phyloP scores from a whole-genome alignment of 2,113 vertebrate genomes.

The Serinus canaria region DNA sequence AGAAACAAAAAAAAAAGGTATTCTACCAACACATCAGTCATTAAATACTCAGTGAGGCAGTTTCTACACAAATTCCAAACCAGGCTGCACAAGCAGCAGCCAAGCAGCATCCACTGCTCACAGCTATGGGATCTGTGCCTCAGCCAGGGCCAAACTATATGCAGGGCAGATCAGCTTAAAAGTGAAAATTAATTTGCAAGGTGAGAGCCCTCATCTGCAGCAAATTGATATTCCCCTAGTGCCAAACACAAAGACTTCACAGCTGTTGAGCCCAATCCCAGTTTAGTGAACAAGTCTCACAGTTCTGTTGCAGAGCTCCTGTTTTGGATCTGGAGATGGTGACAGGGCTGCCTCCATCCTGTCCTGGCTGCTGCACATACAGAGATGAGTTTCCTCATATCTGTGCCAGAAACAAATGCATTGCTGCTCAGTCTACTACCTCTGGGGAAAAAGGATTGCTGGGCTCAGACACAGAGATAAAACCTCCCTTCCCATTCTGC shows the following conservation, averaged over 20 bases:
- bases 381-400: not conserved
- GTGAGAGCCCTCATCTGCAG: conserved; percentile 33
- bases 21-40: conserved; percentile 10
- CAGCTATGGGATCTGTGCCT: not conserved
- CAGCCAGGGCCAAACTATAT: not conserved
- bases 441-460: not conserved
- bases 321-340: not conserved
- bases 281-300: conserved; percentile 6
- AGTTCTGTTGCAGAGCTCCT: fast-evolving
- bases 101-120: not conserved
- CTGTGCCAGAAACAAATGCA: not conserved
- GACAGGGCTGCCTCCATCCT: not conserved
- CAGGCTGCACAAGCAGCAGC: not conserved
- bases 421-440: not conserved
- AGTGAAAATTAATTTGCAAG: conserved; percentile 42
- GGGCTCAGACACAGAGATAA: not conserved
- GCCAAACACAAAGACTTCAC: not conserved
- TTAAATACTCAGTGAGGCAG: not conserved
- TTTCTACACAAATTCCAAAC: conserved; percentile 24
- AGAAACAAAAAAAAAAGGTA: not conserved
- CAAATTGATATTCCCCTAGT: not conserved
- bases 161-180: not conserved
- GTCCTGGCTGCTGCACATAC: not conserved
- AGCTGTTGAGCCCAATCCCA: conserved; percentile 12
- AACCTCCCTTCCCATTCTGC: fast-evolving